Evolutionary conservation across 2,797 vertebrate species (phyloP).

Genomic region (Mormyrus hasselquistii): DNA sequence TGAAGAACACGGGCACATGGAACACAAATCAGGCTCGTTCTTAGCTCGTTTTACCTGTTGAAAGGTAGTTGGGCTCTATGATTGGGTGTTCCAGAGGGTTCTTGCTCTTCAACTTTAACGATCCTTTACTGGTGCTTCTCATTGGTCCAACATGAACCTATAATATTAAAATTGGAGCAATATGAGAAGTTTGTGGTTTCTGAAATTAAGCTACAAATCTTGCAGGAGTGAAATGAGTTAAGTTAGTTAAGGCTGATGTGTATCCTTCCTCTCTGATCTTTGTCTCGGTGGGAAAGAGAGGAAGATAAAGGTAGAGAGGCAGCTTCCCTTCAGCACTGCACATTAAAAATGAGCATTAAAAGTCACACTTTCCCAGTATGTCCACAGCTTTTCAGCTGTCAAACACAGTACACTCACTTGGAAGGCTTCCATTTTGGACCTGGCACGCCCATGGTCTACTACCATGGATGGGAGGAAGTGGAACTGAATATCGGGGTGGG

Average conservation of each 20-base stretch:
- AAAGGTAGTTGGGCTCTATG: conserved; percentile 90
- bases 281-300: not conserved
- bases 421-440: conserved; percentile 78
- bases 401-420: conserved; percentile 65
- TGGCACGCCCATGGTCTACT: conserved; percentile 82
- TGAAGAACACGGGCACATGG: not conserved
- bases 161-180: conserved; percentile 13
- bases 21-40: not conserved
- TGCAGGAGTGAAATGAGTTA: not conserved
- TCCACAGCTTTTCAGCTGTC: not conserved
- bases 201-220: not conserved
- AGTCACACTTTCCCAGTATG: not conserved
- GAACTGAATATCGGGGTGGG: conserved; percentile 91
- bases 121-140: conserved; percentile 81
- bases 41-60: conserved; percentile 66
- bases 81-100: conserved; percentile 79
- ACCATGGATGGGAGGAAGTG: conserved; percentile 95
- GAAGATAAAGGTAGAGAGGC: not conserved
- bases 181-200: not conserved
- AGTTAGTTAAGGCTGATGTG: not conserved
- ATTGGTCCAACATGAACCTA: conserved; percentile 91
- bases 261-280: not conserved
- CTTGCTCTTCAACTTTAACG: conserved; percentile 80
- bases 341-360: not conserved
- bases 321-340: not conserved